phyloP scores from a whole-genome alignment of 2,888 invertebrate genomes.

The Tipula unca region DNA sequence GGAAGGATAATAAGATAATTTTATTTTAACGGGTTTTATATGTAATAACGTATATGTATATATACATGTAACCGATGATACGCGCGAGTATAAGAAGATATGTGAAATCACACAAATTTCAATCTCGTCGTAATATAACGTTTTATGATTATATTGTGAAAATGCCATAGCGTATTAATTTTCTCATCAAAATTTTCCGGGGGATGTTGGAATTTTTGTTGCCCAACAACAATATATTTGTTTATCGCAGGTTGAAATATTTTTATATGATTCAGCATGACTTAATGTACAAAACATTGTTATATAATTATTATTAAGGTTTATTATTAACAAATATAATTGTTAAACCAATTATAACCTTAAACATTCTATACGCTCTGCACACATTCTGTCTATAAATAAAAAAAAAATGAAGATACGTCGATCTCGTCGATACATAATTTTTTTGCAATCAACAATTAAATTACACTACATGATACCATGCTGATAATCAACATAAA shows the following conservation, averaged over 20 bases:
- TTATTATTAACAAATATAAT: neutral
- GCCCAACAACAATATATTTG: too few relatives aligned
- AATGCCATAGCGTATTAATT: neutral
- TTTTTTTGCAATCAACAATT: neutral
- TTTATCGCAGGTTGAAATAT: neutral
- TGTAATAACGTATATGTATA: neutral
- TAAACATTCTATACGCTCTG: neutral
- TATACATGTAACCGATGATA: neutral
- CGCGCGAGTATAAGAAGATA: neutral
- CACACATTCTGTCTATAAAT: too few relatives aligned
- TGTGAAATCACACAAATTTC: neutral
- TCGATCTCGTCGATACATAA: neutral
- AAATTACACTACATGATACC: neutral
- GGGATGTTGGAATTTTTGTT: neutral
- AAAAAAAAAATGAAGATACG: neutral
- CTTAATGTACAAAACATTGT: neutral
- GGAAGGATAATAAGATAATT: slow-evolving; percentile 8
- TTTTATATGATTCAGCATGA: neutral
- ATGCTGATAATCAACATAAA: slow-evolving; percentile 8
- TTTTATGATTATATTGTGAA: neutral
- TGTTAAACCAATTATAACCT: neutral
- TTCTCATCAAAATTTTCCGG: neutral
- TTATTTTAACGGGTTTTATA: neutral
- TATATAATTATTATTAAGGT: too few relatives aligned
- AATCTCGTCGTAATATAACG: neutral